Evolutionary conservation across 2,113 vertebrate species (phyloP), one percentile per base, ranked within the genome.

Genomic region (Platichthys flesus): DNA sequence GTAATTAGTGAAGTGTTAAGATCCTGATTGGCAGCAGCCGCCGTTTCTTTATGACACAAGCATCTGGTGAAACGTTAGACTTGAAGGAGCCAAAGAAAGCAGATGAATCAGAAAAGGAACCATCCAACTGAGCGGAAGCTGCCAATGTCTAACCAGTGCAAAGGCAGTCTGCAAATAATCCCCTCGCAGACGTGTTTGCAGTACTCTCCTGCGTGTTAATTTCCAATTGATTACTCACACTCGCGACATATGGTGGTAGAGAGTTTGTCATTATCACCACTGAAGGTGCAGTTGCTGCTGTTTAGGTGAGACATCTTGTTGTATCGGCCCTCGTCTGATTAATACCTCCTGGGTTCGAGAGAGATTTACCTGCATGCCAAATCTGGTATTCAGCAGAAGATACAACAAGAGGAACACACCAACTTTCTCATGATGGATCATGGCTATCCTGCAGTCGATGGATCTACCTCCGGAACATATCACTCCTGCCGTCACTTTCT

Each of bases 21-120:
- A 73, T 64, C 31, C 35, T 86, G 87, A 88, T 76, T 84, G 83
- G 79, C 81, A 85, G 82, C 70, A 74, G 74, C 67, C n/a, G 57
- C 47, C 52, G 45, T 83, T 76, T 83, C 80, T 88, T 77, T 77
- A 66, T 72, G 71, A 88, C 88, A 86, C 85, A 83, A 90, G 81
- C 86, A 79, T 82, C 81, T 85, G 79, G 62, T 78, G 61, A 78
- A 83, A 76, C 7, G 28, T 59, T 74, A 70, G 79, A 84, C 81
- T 79, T 78, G 67, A 89, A 88, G 86, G 9, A 16, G 59, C 71
- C 74, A 63, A 83, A 67, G 57, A 88, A 90, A 87, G 77, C 79
- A 88, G 90, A 90, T 90, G 85, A 91, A 90, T 90, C 76, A 85
- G 86, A 85, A 66, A 71, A 78, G 58, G 49, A 82, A 78, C 3